A percentile compares a stretch with the other conserved stretches of the same genome.
phyloP scores from a whole-genome alignment of 2,888 invertebrate genomes.

The Oligia fasciuncula region DNA sequence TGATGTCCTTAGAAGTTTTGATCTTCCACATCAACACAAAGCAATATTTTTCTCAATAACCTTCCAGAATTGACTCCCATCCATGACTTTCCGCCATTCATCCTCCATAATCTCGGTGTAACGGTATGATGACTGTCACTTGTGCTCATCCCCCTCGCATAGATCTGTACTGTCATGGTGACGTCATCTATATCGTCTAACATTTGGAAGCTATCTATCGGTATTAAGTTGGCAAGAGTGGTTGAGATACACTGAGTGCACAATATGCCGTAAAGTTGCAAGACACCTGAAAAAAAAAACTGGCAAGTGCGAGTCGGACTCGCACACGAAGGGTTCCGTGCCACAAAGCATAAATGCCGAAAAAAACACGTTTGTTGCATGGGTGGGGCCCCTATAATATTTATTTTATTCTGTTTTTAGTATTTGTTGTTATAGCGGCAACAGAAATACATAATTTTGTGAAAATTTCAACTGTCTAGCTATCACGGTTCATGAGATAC shows the following conservation, averaged over 20 bases:
- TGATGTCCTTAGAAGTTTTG: background rate
- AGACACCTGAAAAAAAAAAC: background rate
- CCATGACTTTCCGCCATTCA: slow-evolving; percentile 48
- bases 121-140: slow-evolving; percentile 70
- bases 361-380: too few species aligned
- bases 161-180: slow-evolving; percentile 79
- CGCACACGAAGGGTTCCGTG: too few species aligned
- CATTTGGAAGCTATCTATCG: slow-evolving; percentile 87
- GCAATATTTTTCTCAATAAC: slow-evolving; percentile 10
- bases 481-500: too few species aligned
- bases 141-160: slow-evolving; percentile 61
- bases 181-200: slow-evolving; percentile 76
- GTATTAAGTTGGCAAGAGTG: slow-evolving; percentile 79
- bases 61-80: slow-evolving; percentile 34
- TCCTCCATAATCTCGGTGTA: slow-evolving; percentile 55
- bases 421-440: too few species aligned
- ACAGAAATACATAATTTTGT: too few species aligned
- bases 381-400: too few species aligned
- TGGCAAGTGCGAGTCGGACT: too few species aligned
- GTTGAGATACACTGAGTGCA: slow-evolving; percentile 63
- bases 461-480: too few species aligned
- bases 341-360: too few species aligned
- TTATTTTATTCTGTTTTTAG: too few species aligned
- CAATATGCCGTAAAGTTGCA: background rate
- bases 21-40: slow-evolving; percentile 6